Conservation (phyloP, 2,888 invertebrate genomes). For the Camponotus fellah region DNA sequence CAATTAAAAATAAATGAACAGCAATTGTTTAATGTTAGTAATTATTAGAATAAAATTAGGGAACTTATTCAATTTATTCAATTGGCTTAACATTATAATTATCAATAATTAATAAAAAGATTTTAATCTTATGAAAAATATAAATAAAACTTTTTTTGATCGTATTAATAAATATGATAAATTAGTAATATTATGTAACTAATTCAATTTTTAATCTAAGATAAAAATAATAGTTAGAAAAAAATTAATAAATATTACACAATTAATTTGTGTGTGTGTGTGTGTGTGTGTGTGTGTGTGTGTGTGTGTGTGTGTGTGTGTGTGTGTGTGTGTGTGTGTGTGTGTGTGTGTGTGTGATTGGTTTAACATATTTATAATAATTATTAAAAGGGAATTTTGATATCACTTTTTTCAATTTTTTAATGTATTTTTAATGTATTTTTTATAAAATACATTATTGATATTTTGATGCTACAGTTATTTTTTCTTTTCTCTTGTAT, state of each 20-base stretch:
- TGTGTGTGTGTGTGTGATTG: not conserved
- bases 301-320: not conserved
- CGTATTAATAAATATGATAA: not conserved
- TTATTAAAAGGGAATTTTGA: not conserved
- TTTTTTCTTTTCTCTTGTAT: conserved; percentile 64
- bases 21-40: not conserved
- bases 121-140: not conserved
- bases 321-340: too few relatives aligned
- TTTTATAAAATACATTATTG: conserved; percentile 26
- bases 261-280: not conserved
- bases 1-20: not conserved
- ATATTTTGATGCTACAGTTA: conserved; percentile 58
- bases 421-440: conserved; percentile 15
- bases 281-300: not conserved
- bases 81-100: not conserved
- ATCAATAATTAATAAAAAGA: not conserved
- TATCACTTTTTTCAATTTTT: not conserved
- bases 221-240: not conserved
- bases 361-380: not conserved
- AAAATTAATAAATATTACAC: not conserved
- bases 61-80: conserved; percentile 9
- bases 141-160: not conserved
- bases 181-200: not conserved
- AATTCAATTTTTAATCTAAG: not conserved
- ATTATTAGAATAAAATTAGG: not conserved